Evolutionary conservation across 2,888 invertebrate genomes (phyloP), one percentile per base, ranked within the genome.

Genomic region (Lepidochitona cinerea): DNA sequence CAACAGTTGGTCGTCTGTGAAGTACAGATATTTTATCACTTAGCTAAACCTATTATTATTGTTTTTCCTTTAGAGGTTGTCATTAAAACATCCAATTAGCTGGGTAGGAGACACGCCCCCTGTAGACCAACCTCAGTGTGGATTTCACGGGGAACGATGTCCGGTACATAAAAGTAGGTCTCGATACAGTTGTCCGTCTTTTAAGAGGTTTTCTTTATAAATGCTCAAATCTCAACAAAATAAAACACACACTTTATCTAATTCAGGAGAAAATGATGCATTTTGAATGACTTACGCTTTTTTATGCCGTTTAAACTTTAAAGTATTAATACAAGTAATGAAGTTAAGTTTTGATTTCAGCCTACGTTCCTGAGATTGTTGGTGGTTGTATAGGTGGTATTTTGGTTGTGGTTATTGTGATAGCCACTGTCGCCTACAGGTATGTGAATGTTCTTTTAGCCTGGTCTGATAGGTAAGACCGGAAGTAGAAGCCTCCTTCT

Each of bases 61-160:
- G n/a, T 87, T 89, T 72, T 92, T 97, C 97, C 94, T 94, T 88
- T 92, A 97, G 84, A 93, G 94, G 83, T 92, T 96, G 88, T 93
- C 93, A 64, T 93, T 93, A 9, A 84, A 84, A 6, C 82, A 84
- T 37, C 91, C 93, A 64, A 94, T 97, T 82, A 93, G 94, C 78
- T 97, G 97, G 97, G 93, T 95, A 33, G 93, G 93, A 14, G 94
- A 94, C 9, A 92, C 92, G 65, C 95, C 94, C 52, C 97, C 97
- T 0, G 93, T 95, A 23, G 95, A 96, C 1, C 96, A 96, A 85
- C 97, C 97, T 0, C 92, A 92, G 35, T 97, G 97, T 90, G 97
- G 97, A n/a, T 97, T 96, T 90, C 92, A 94, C 41, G 96, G 95
- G 71, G 96, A 97, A 92, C 95, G 95, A 89, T 97, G 97, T 90